phyloP scores from a whole-genome alignment of 2,888 invertebrate species.

The Nowickia ferox region DNA sequence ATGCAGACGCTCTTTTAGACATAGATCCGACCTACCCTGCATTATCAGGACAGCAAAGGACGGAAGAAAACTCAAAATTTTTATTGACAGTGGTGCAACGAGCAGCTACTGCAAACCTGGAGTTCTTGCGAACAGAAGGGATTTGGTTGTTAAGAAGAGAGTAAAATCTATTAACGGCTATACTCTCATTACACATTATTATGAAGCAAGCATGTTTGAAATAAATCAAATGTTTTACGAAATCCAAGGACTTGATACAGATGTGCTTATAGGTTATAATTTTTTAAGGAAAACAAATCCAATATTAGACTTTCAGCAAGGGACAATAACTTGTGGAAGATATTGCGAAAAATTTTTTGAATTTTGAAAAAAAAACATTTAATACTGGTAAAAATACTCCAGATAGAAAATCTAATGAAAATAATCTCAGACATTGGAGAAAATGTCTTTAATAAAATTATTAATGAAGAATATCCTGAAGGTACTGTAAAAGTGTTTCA shows the following conservation, averaged over 20 bases:
- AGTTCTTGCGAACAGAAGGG: conserved; percentile 3
- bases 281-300: neutral
- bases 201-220: conserved; percentile 24
- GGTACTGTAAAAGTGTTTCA: conserved; percentile 14
- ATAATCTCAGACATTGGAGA: conserved; percentile 9
- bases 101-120: conserved; percentile 5
- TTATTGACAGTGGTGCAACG: neutral
- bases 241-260: conserved; percentile 10
- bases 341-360: neutral
- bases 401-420: neutral
- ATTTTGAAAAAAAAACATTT: conserved; percentile 1
- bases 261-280: neutral
- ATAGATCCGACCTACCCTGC: too few species aligned
- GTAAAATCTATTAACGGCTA: conserved; percentile 21
- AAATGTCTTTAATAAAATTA: neutral
- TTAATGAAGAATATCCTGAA: neutral
- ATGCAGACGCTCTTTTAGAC: too few species aligned
- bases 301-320: neutral
- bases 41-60: too few species aligned
- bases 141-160: neutral
- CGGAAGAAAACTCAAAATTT: too few species aligned
- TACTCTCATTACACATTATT: conserved; percentile 29
- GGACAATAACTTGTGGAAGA: too few species aligned
- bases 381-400: neutral
- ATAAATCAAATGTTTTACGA: conserved; percentile 29